Percentiles rank a stretch among this genome's conserved stretches.
Evolutionary conservation across 2,888 invertebrate genomes (phyloP).

Genomic region (Habrosyne pyritoides): DNA sequence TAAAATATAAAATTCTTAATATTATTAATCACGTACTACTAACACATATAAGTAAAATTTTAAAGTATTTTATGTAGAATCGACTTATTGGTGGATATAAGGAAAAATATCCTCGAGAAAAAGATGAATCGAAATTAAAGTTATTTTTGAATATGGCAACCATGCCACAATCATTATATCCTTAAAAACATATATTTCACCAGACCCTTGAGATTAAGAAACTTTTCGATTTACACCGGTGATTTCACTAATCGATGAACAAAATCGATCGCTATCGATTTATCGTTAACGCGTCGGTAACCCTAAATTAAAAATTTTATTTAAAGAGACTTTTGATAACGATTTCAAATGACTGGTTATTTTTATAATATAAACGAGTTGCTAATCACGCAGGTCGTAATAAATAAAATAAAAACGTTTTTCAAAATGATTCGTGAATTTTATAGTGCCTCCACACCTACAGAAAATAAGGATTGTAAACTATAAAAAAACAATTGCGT

Average conservation of each 20-base stretch:
- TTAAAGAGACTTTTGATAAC: background rate
- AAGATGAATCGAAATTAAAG: background rate
- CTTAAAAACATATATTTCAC: background rate
- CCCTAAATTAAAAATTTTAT: background rate
- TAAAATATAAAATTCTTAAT: too few species aligned
- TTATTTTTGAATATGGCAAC: background rate
- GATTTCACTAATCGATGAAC: constrained; percentile 7
- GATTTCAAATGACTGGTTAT: background rate
- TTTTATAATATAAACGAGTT: background rate
- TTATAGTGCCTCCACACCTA: too few species aligned
- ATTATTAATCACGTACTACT: too few species aligned
- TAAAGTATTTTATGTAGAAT: too few species aligned
- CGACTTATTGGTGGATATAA: too few species aligned
- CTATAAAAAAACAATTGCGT: too few species aligned
- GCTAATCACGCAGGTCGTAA: background rate
- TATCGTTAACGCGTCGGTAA: constrained; percentile 1
- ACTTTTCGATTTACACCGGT: constrained; percentile 4
- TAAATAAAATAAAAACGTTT: background rate
- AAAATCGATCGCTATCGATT: background rate
- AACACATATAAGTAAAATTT: too few species aligned
- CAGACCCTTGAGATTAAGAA: background rate
- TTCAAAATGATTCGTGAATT: background rate
- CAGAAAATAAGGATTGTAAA: too few species aligned
- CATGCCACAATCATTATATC: background rate
- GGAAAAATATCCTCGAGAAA: background rate